Percentiles rank a stretch among this genome's conserved stretches.
Conservation (phyloP, 2,113 vertebrate species). For the Leptobrachium leishanense region DNA sequence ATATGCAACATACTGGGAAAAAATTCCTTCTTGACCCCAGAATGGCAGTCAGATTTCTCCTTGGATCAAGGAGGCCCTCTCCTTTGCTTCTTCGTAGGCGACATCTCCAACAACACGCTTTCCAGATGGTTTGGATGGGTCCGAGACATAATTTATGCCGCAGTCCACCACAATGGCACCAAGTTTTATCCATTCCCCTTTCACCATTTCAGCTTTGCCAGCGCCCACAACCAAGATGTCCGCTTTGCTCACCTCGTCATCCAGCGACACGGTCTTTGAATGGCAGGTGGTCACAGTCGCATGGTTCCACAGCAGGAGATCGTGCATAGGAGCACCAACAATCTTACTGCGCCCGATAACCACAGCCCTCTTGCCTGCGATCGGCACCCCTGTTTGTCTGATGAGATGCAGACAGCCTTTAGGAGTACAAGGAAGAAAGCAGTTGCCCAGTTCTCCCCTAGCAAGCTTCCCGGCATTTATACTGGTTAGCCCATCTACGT, state of each 20-base stretch:
- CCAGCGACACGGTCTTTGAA: constrained; percentile 83
- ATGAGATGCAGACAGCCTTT: constrained; percentile 97
- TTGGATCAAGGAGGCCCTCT: constrained; percentile 86
- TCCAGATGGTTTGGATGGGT: constrained; percentile 81
- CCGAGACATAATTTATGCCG: constrained; percentile 94
- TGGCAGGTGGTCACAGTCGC: constrained; percentile 97
- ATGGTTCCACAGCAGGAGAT: constrained; percentile 91
- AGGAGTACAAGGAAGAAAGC: constrained; percentile 94
- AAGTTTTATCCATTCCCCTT: constrained; percentile 94
- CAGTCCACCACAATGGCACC: constrained; percentile 96
- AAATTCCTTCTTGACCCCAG: too few species aligned
- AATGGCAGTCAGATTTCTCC: too few species aligned
- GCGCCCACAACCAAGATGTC: constrained; percentile 94
- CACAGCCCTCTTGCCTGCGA: constrained; percentile 87
- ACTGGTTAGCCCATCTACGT: constrained; percentile 96
- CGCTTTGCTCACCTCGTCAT: constrained; percentile 84
- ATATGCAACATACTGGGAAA: too few species aligned
- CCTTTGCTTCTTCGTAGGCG: constrained; percentile 79
- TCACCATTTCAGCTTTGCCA: constrained; percentile 92
- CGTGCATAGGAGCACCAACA: constrained; percentile 94
- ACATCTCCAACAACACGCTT: constrained; percentile 92
- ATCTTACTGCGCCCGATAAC: constrained; percentile 97
- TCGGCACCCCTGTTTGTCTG: constrained; percentile 82
- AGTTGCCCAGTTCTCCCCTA: constrained; percentile 87
- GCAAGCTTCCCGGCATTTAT: constrained; percentile 93